A percentile compares a stretch with the other conserved stretches of the same genome.
Evolutionary conservation across 2,888 invertebrate species (phyloP).

Genomic region (Marronus borbonicus): DNA sequence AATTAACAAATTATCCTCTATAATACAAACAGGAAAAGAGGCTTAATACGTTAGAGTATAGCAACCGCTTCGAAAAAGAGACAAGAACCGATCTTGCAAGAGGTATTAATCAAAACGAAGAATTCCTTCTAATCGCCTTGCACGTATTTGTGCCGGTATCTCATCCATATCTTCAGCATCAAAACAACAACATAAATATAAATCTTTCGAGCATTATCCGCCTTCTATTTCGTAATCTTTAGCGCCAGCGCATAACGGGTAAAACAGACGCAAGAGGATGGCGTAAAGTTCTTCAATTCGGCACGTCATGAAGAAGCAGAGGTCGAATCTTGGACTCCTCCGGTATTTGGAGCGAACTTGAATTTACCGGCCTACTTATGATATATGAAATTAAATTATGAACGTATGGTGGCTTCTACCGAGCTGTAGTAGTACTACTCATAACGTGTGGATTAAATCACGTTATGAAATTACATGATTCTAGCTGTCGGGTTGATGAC

Average conservation of each 20-base stretch:
- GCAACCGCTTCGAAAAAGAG: neutral
- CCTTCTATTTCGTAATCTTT: slow-evolving; percentile 1
- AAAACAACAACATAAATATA: slow-evolving; percentile 15
- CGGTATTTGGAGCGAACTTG: slow-evolving; percentile 11
- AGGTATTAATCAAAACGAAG: neutral
- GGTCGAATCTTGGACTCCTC: slow-evolving; percentile 6
- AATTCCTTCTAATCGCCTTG: too few species aligned
- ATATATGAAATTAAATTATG: too few species aligned
- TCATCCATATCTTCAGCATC: neutral
- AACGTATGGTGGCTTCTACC: too few species aligned
- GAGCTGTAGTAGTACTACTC: too few species aligned
- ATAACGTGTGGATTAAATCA: too few species aligned
- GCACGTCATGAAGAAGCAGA: neutral
- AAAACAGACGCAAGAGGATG: neutral
- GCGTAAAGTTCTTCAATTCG: neutral
- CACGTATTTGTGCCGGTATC: too few species aligned
- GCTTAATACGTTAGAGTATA: too few species aligned
- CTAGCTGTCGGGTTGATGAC: too few species aligned
- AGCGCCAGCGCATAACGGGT: slow-evolving; percentile 8
- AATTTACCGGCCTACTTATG: slow-evolving; percentile 3
- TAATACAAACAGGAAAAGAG: too few species aligned
- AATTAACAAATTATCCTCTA: too few species aligned
- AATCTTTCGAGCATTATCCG: slow-evolving; percentile 3
- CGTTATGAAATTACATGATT: too few species aligned
- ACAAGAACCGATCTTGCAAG: neutral